These are phyloP conservation scores for Aleiodes sp. DNA, from an alignment of 1,140 invertebrate genomes.

Conservation along the genomic window DNA sequence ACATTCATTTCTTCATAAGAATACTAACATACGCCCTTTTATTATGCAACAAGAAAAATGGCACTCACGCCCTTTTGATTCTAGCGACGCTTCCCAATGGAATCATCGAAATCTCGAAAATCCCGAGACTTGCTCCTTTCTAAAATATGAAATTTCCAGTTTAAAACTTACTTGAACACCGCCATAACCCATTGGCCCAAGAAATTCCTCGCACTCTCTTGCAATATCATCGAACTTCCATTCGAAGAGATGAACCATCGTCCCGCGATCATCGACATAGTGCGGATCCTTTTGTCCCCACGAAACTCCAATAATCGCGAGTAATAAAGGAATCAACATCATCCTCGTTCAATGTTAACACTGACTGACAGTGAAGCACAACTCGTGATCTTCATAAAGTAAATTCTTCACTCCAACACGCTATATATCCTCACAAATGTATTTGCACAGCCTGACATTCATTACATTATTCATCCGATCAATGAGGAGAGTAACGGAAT, in stretches of 20 bases:
- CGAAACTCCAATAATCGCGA: not conserved
- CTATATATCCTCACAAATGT: not conserved
- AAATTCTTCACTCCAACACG: not conserved
- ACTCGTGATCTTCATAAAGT: not conserved
- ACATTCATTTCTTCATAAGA: no score
- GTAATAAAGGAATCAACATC: not conserved
- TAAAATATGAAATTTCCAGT: no score
- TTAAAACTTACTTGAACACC: constrained; percentile 83
- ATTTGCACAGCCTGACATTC: not conserved
- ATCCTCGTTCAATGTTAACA: no score
- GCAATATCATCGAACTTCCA: constrained; percentile 76
- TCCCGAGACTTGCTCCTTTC: no score
- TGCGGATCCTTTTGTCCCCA: constrained; percentile 41
- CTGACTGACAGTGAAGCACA: no score
- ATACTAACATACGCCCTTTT: no score
- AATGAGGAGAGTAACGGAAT: no score
- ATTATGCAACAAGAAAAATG: no score
- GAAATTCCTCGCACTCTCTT: constrained; percentile 72
- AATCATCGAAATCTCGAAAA: no score
- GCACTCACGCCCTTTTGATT: no score
- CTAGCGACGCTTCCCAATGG: no score
- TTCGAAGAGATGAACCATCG: constrained; percentile 72
- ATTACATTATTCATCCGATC: no score
- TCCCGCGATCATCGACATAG: constrained; percentile 41
- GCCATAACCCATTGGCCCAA: constrained; percentile 72